Evolutionary conservation across 2,888 invertebrate species (phyloP).

Genomic region (Chrysina gloriosa): DNA sequence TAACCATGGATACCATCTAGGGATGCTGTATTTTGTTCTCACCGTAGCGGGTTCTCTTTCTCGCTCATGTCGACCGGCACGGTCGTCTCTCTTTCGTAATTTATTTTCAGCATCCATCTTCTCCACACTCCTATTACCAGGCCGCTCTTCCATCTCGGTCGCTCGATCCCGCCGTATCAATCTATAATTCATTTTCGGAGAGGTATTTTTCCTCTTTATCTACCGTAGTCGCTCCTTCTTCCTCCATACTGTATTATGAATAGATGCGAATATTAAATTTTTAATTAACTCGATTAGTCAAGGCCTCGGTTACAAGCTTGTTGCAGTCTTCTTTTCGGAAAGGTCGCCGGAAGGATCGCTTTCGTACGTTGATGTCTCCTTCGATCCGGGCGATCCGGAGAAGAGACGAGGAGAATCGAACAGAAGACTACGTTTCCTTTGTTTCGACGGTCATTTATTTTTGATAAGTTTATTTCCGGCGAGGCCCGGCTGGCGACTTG

Average conservation of each 20-base stretch:
- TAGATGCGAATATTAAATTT: slow-evolving; percentile 56
- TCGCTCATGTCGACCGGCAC: slow-evolving; percentile 1
- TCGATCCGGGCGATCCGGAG: slow-evolving; percentile 8
- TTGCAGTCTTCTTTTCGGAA: slow-evolving; percentile 6
- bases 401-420: slow-evolving; percentile 8
- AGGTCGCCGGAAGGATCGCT: slow-evolving; percentile 15
- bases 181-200: slow-evolving; percentile 61
- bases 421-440: slow-evolving; percentile 17
- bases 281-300: slow-evolving; percentile 52
- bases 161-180: slow-evolving; percentile 54
- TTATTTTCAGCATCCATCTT: slow-evolving; percentile 48
- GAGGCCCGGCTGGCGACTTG: neutral
- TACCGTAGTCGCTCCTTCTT: slow-evolving; percentile 12
- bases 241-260: slow-evolving; percentile 51
- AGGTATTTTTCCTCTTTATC: slow-evolving; percentile 45
- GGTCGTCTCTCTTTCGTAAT: slow-evolving; percentile 39
- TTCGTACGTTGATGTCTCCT: slow-evolving; percentile 8
- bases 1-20: slow-evolving; percentile 52
- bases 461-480: slow-evolving; percentile 31
- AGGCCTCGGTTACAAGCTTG: slow-evolving; percentile 29
- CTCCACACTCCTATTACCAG: slow-evolving; percentile 43
- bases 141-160: slow-evolving; percentile 42
- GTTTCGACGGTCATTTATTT: slow-evolving; percentile 35
- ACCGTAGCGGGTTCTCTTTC: slow-evolving; percentile 37
- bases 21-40: slow-evolving; percentile 45